A percentile compares a stretch with the other conserved stretches of the same genome.
Evolutionary conservation across 2,888 invertebrate species (phyloP).

Genomic region (Eudasyphora cyanicolor): DNA sequence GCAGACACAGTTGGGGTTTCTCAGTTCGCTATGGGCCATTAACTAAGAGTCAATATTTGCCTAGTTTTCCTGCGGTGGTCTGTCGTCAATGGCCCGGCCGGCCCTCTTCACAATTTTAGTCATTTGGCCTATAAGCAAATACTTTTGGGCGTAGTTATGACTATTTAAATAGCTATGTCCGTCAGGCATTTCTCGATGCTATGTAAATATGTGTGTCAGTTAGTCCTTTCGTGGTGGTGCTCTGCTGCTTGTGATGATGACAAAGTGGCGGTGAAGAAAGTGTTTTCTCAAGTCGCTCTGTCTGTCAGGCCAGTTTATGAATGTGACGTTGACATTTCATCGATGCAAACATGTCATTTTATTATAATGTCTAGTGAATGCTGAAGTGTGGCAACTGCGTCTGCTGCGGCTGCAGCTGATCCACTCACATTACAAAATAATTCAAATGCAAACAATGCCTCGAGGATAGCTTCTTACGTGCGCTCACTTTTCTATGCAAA

Average conservation of each 20-base stretch:
- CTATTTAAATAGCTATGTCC: conserved; percentile 28
- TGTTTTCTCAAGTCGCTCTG: not conserved
- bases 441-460: conserved; percentile 30
- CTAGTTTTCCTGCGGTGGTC: conserved; percentile 41
- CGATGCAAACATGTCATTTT: conserved; percentile 10
- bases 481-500: not conserved
- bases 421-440: conserved; percentile 25
- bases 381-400: too few relatives aligned
- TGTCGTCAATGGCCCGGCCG: not conserved
- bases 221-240: too few relatives aligned
- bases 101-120: not conserved
- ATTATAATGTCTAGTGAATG: not conserved
- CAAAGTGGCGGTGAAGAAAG: not conserved
- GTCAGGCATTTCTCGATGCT: not conserved
- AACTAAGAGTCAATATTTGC: conserved; percentile 60
- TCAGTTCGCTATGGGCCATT: conserved; percentile 60
- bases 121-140: conserved; percentile 22
- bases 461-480: not conserved
- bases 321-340: conserved; percentile 33
- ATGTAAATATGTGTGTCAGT: too few relatives aligned
- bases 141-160: not conserved
- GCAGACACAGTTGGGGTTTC: conserved; percentile 61
- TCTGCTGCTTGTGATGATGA: too few relatives aligned
- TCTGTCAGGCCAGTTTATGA: not conserved
- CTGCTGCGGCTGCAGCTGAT: not conserved